phyloP scores from a whole-genome alignment of 2,888 invertebrate genomes.

The Oscheius sp. region DNA sequence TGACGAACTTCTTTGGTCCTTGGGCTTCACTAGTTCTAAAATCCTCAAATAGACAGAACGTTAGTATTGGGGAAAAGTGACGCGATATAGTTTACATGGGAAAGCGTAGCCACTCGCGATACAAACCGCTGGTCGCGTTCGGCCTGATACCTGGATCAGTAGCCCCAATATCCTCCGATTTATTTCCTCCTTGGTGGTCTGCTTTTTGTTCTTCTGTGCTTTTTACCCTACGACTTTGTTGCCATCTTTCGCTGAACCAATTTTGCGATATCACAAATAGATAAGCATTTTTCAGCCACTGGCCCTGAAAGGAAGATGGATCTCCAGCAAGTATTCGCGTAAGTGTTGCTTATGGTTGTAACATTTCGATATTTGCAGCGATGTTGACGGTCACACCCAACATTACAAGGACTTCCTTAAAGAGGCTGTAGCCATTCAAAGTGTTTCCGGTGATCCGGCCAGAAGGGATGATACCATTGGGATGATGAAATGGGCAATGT shows the following conservation, averaged over 20 bases:
- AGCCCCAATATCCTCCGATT: too few relatives aligned
- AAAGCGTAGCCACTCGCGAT: too few relatives aligned
- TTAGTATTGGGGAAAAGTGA: too few relatives aligned
- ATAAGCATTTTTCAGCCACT: slow-evolving; percentile 19
- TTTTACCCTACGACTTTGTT: not conserved
- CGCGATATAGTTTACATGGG: too few relatives aligned
- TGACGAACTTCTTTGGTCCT: too few relatives aligned
- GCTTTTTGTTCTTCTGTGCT: not conserved
- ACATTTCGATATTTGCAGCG: slow-evolving; percentile 22
- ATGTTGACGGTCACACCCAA: slow-evolving; percentile 44
- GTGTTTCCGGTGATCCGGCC: slow-evolving; percentile 90
- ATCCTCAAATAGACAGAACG: too few relatives aligned
- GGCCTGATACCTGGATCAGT: too few relatives aligned
- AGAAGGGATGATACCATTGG: slow-evolving; percentile 84
- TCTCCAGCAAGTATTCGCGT: slow-evolving; percentile 28
- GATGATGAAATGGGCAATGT: slow-evolving; percentile 85
- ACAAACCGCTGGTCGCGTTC: too few relatives aligned
- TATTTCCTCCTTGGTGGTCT: too few relatives aligned
- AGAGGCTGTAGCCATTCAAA: slow-evolving; percentile 89
- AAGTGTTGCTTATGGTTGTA: not conserved
- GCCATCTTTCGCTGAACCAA: not conserved
- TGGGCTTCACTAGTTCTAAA: too few relatives aligned
- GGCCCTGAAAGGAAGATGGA: slow-evolving; percentile 2
- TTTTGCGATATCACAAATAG: not conserved
- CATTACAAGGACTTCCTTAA: slow-evolving; percentile 46